These are phyloP conservation scores for Naso thynnoides DNA, from an alignment of 2,797 vertebrate species.

Conservation along the genomic window DNA sequence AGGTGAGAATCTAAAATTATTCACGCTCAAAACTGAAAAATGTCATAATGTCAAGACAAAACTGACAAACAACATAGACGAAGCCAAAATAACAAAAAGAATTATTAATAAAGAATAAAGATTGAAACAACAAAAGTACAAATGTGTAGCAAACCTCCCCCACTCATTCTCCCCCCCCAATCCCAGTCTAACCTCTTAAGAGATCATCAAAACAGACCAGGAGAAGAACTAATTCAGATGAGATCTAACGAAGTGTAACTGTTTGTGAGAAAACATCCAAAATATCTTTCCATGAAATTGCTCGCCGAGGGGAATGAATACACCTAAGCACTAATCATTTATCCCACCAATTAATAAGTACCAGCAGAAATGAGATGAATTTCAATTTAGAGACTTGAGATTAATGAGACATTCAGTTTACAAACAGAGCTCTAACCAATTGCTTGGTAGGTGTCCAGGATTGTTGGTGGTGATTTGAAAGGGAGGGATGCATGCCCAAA, in stretches of 20 bases:
- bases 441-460: constrained; percentile 33
- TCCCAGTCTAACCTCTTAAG: constrained; percentile 15
- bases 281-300: constrained; percentile 60
- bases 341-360: constrained; percentile 67
- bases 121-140: constrained; percentile 22
- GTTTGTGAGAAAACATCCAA: constrained; percentile 39
- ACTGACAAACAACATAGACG: background rate
- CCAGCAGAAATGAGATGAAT: constrained; percentile 48
- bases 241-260: constrained; percentile 30
- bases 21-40: constrained; percentile 1
- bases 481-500: background rate
- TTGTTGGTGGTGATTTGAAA: constrained; percentile 32
- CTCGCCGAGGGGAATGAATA: constrained; percentile 39
- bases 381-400: constrained; percentile 51
- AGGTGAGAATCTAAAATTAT: constrained; percentile 38
- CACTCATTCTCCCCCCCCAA: constrained; percentile 1
- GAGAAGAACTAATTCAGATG: constrained; percentile 7
- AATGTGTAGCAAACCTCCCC: constrained; percentile 2
- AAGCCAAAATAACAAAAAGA: background rate
- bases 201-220: constrained; percentile 42
- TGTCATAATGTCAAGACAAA: constrained; percentile 13
- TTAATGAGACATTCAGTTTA: constrained; percentile 70
- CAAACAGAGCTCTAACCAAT: constrained; percentile 64
- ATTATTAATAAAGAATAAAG: background rate
- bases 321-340: constrained; percentile 57